phyloP scores from a whole-genome alignment of 2,888 invertebrate genomes.

The Pterostichus madidus region DNA sequence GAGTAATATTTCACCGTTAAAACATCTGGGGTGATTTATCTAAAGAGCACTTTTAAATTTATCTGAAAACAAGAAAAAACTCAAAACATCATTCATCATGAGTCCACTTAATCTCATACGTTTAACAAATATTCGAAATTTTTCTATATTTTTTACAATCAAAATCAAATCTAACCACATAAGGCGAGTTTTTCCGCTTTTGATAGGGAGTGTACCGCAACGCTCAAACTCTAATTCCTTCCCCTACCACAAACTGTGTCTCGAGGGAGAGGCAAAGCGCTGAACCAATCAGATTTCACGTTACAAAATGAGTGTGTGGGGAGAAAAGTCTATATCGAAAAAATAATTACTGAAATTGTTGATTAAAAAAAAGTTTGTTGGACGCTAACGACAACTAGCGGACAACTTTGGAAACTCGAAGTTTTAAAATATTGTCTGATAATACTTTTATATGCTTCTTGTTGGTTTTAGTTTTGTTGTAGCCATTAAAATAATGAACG shows the following conservation, averaged over 20 bases:
- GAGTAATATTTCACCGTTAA: conserved; percentile 57
- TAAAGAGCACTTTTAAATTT: conserved; percentile 59
- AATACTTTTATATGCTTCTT: conserved; percentile 10
- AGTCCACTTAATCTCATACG: conserved; percentile 36
- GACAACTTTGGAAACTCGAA: conserved; percentile 44
- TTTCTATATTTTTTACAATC: conserved; percentile 48
- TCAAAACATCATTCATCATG: conserved; percentile 54
- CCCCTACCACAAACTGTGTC: conserved; percentile 53
- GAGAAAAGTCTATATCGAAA: conserved; percentile 64
- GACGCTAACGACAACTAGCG: conserved; percentile 62
- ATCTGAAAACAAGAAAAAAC: conserved; percentile 59
- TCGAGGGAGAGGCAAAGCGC: conserved; percentile 62
- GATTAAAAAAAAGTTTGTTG: conserved; percentile 65
- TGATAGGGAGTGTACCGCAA: conserved; percentile 52
- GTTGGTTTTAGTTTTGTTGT: conserved; percentile 52
- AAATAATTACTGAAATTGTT: conserved; percentile 66
- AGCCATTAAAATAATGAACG: conserved; percentile 44
- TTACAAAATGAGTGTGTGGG: conserved; percentile 60
- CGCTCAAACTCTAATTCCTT: conserved; percentile 64
- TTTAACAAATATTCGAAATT: conserved; percentile 53
- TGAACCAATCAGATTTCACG: conserved; percentile 62
- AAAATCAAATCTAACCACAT: conserved; percentile 27
- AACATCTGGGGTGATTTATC: conserved; percentile 51
- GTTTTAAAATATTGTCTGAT: conserved; percentile 43
- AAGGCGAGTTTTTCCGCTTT: conserved; percentile 36